A percentile compares a stretch with the other conserved stretches of the same genome.
phyloP scores from a whole-genome alignment of 2,888 invertebrate species.

The Hypomecis punctinalis region DNA sequence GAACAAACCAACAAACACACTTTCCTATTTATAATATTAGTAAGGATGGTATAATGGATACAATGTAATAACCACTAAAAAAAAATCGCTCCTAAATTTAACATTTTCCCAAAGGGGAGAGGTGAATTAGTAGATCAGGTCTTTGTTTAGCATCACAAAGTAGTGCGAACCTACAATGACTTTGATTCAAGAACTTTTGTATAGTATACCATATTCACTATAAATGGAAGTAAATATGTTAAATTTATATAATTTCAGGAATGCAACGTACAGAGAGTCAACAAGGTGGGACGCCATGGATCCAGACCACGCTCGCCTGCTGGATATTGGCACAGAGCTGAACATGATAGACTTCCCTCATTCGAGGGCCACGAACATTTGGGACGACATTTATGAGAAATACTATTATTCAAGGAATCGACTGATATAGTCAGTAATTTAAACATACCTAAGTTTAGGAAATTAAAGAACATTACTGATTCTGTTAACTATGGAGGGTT shows the following conservation, averaged over 20 bases:
- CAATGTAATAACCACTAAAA: no score
- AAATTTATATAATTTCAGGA: constrained; percentile 25
- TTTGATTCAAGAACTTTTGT: no score
- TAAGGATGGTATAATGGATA: no score
- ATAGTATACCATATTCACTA: no score
- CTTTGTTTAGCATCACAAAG: no score
- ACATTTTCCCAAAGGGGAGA: no score
- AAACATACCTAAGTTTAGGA: no score
- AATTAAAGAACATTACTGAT: neutral
- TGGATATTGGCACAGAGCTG: constrained; percentile 62
- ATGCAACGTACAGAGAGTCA: constrained; percentile 33
- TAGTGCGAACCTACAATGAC: no score
- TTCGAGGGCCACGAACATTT: constrained; percentile 50
- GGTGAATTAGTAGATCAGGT: no score
- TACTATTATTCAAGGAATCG: constrained; percentile 62
- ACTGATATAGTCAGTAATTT: constrained; percentile 21
- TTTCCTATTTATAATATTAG: no score
- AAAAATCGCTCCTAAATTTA: no score
- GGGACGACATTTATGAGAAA: constrained; percentile 75
- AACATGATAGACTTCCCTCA: constrained; percentile 65
- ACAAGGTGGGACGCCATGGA: constrained; percentile 60
- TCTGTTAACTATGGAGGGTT: neutral
- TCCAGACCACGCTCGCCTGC: constrained; percentile 53
- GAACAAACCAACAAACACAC: no score
- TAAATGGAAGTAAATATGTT: neutral